Conservation (phyloP, 2,888 invertebrate genomes). For the Flabesymbios commensalis region DNA sequence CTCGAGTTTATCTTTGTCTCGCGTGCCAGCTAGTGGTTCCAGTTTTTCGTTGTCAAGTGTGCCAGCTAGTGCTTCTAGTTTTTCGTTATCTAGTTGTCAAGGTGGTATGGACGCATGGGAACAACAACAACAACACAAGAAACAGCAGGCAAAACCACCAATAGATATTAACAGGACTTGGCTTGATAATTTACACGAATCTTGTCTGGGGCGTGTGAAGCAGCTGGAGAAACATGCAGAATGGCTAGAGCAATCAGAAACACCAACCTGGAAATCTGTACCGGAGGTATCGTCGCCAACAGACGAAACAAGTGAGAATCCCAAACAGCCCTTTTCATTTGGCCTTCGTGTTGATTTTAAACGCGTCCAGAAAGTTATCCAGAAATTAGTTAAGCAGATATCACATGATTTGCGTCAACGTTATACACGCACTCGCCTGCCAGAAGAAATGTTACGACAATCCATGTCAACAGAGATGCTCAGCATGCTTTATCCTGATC, state of each 20-base stretch:
- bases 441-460: not conserved
- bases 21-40: not conserved
- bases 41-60: not conserved
- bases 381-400: constrained; percentile 23
- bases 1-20: no score
- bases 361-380: constrained; percentile 33
- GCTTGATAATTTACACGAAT: not conserved
- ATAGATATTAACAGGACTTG: not conserved
- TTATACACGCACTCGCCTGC: not conserved
- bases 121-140: not conserved
- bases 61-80: not conserved
- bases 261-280: not conserved
- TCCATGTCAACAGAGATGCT: constrained; percentile 1
- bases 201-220: not conserved
- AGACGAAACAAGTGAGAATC: no score
- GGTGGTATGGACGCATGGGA: not conserved
- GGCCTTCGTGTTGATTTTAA: constrained; percentile 30
- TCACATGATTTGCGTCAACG: not conserved
- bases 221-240: not conserved
- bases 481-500: not conserved
- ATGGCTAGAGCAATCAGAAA: not conserved
- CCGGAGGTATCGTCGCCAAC: no score
- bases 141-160: not conserved
- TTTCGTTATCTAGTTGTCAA: not conserved
- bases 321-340: not conserved